A percentile compares a stretch with the other conserved stretches of the same genome.
Evolutionary conservation across 1,140 invertebrate species (phyloP).

Genomic region (Acromyrmex charruanus): DNA sequence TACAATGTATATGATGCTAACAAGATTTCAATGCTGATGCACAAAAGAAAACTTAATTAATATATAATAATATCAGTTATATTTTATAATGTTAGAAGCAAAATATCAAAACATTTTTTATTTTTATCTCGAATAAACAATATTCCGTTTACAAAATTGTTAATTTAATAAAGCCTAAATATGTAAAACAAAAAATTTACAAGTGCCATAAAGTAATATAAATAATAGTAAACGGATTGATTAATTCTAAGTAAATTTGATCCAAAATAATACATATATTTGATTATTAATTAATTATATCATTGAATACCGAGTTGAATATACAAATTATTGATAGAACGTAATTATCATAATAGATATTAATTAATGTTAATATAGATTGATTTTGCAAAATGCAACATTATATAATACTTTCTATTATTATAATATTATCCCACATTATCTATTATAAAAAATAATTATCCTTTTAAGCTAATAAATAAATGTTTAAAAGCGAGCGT

Average conservation of each 20-base stretch:
- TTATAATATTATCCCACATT: background rate
- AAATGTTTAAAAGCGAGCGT: background rate
- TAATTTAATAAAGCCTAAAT: background rate
- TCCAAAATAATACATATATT: background rate
- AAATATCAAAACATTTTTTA: background rate
- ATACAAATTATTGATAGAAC: background rate
- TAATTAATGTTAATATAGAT: constrained; percentile 1
- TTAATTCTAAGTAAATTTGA: background rate
- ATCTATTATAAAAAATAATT: background rate
- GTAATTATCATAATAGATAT: constrained; percentile 11
- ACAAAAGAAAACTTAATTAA: background rate
- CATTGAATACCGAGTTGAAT: background rate
- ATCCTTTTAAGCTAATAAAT: background rate
- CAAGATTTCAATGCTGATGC: background rate
- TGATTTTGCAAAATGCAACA: constrained; percentile 8
- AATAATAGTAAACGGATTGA: background rate
- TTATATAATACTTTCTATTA: background rate
- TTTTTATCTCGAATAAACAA: background rate
- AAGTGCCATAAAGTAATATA: background rate
- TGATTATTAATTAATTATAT: background rate
- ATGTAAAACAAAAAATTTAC: background rate
- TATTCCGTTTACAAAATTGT: background rate
- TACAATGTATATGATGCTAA: background rate
- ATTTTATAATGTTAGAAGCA: background rate
- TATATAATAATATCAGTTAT: background rate